Evolutionary conservation across 2,888 invertebrate genomes (phyloP), one percentile per base, ranked within the genome.

Genomic region (Athripsodes cinereus): DNA sequence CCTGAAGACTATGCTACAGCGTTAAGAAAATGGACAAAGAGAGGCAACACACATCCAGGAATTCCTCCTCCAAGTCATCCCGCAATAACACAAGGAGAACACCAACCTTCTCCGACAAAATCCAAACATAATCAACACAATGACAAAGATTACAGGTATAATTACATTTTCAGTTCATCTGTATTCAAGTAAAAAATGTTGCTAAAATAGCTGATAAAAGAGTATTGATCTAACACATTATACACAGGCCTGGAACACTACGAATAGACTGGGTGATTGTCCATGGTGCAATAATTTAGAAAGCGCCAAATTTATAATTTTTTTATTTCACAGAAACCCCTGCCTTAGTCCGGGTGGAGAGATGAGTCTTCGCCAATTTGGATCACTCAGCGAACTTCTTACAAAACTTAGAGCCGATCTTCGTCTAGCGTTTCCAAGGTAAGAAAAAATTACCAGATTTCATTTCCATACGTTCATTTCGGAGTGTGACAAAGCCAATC

Each of bases 391-490:
- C 48, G 94, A 95, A 72, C 79, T 95, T 21, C 80, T 96, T 55
- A 87, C 88, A 53, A 95, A 95, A 71, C 80, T 96, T 31, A 82
- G 90, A 65, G 87, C 91, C 5, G 96, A 96, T 72, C 81, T 96
- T 0, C 79, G 90, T 65, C 82, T 92, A 49, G 88, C 95, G 0
- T 94, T 92, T 75, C 91, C 91, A 62, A 93, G 93, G 94, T 93
- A 74, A 71, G 40, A 13, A 3, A 48, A 46, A 46, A 46, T 10
- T 16, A 6, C 8, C 31, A 8, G 6, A 31, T 31, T 31, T 31
- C 31, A n/a, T n/a, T n/a, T n/a, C n/a, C n/a, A n/a, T n/a, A n/a
- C n/a, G n/a, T n/a, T n/a, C n/a, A n/a, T n/a, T n/a, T n/a, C n/a
- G n/a, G n/a, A n/a, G n/a, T n/a, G n/a, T n/a, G n/a, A n/a, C n/a